Base-by-base conservation (phyloP, 2,113 vertebrate species). In the Gobius niger region DNA sequence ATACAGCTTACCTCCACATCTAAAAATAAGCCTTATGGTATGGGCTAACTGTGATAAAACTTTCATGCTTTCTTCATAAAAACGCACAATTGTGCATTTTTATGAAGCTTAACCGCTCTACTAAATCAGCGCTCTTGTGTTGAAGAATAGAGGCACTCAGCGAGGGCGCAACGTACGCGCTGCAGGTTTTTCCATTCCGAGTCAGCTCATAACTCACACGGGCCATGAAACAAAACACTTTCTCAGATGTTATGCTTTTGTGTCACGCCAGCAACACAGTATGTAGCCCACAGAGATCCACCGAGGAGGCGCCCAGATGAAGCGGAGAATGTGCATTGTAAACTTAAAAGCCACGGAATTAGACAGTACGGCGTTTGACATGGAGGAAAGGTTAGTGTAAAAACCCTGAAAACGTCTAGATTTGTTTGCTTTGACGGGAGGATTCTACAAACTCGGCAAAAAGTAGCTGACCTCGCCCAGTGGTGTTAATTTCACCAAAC, bases 151-250 rank as follows among this genome's bases (percentile, higher is more conserved):
- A 75, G 64, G 56, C 69, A 75, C 0, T 77, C 75, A 88, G 75
- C 73, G 83, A 85, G 63, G 40, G 34, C 64, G 42, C 65, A 50
- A 64, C 10, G 65, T 53, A 64, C 54, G 54, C 63, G 13, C 77
- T 56, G 77, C 75, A 63, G 82, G 65, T 69, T 80, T 81, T 87
- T 85, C 81, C 81, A 75, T 80, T 71, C 83, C 67, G 53, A 65
- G 70, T 34, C 46, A 7, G 10, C 74, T 78, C 73, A 67, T 79
- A 76, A 73, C 74, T 81, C 54, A 79, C 42, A 62, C 8, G 47
- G 68, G 47, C 63, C 68, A 47, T 59, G 56, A 77, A 77, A 71
- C 47, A 56, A 52, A 68, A 73, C 71, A 19, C 46, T 67, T 68
- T 75, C 71, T 65, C 60, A 61, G 76, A 68, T 75, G 68, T 82